These are phyloP conservation scores for Virgularia gustaviana DNA, from an alignment of 92 coral and sea anemone species.

Conservation along the genomic window DNA sequence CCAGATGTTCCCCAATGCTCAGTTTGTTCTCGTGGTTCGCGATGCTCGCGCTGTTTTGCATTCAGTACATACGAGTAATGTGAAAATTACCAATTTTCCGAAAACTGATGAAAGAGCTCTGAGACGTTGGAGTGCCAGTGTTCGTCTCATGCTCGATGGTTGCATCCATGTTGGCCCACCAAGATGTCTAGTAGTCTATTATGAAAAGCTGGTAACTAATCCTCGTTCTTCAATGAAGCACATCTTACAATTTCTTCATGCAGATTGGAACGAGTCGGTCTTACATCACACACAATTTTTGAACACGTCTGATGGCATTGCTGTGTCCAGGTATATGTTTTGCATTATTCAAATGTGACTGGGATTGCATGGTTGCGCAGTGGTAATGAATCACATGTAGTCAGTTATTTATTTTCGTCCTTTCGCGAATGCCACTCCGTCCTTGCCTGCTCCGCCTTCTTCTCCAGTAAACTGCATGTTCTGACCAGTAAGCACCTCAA, in stretches of 20 bases:
- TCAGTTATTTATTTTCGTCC: too few species aligned
- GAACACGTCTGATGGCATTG: slow-evolving; percentile 68
- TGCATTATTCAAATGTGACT: not conserved
- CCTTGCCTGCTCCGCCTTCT: too few species aligned
- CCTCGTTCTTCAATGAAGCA: slow-evolving; percentile 60
- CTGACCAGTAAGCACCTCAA: too few species aligned
- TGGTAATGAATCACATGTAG: too few species aligned
- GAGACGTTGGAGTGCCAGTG: slow-evolving; percentile 64
- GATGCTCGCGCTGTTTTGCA: slow-evolving; percentile 91
- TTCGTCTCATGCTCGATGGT: slow-evolving; percentile 58
- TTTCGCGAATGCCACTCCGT: too few species aligned
- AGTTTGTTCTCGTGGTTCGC: slow-evolving; percentile 81
- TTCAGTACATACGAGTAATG: slow-evolving; percentile 65
- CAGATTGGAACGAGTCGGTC: slow-evolving; percentile 76
- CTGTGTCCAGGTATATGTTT: slow-evolving; percentile 63
- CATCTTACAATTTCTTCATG: slow-evolving; percentile 61
- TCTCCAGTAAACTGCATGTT: too few species aligned
- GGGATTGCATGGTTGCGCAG: too few species aligned
- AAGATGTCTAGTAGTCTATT: slow-evolving; percentile 67
- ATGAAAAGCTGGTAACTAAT: slow-evolving; percentile 76
- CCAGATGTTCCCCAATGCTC: slow-evolving; percentile 75
- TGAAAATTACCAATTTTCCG: slow-evolving; percentile 62
- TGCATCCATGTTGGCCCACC: slow-evolving; percentile 57
- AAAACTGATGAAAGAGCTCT: slow-evolving; percentile 55
- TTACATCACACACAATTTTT: slow-evolving; percentile 69